A percentile compares a stretch with the other conserved stretches of the same genome.
These are phyloP conservation scores for Listronotus oregonensis DNA, from an alignment of 1,140 invertebrate genomes.

Conservation along the genomic window DNA sequence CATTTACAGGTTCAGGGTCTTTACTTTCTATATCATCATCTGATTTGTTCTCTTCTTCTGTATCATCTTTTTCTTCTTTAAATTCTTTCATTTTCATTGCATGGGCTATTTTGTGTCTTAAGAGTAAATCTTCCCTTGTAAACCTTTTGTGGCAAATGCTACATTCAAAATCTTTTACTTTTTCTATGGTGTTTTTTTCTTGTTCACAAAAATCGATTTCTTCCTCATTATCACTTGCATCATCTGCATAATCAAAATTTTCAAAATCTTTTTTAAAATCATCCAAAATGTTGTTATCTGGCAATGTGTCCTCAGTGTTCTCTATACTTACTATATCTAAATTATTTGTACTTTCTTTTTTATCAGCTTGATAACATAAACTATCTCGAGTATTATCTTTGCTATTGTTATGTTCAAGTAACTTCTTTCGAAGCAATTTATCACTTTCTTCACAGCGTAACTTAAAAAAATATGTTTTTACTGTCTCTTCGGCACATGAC, in stretches of 20 bases:
- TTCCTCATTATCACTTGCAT: constrained; percentile 24
- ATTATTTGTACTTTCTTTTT: constrained; percentile 1
- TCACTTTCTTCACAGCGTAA: constrained; percentile 67
- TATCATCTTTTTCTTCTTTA: constrained; percentile 14
- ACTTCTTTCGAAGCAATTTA: constrained; percentile 60
- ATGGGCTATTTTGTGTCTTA: constrained; percentile 49
- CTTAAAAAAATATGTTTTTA: constrained; percentile 67
- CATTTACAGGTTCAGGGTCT: background rate
- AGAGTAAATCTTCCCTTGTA: constrained; percentile 45
- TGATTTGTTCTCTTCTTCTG: background rate
- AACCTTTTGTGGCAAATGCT: constrained; percentile 50
- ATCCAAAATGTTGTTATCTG: constrained; percentile 22
- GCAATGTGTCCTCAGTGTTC: constrained; percentile 1
- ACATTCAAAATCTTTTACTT: constrained; percentile 46
- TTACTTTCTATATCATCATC: background rate
- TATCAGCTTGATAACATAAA: background rate
- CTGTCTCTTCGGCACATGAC: constrained; percentile 64
- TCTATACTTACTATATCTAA: constrained; percentile 11
- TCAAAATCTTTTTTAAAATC: constrained; percentile 27
- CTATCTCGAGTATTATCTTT: background rate
- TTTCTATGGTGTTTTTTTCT: constrained; percentile 18
- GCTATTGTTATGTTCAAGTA: constrained; percentile 34
- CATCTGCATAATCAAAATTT: constrained; percentile 28
- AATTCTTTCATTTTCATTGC: constrained; percentile 42
- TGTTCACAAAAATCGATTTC: constrained; percentile 12